phyloP scores from a whole-genome alignment of 2,888 invertebrate genomes.

The Mythimna pallens region DNA sequence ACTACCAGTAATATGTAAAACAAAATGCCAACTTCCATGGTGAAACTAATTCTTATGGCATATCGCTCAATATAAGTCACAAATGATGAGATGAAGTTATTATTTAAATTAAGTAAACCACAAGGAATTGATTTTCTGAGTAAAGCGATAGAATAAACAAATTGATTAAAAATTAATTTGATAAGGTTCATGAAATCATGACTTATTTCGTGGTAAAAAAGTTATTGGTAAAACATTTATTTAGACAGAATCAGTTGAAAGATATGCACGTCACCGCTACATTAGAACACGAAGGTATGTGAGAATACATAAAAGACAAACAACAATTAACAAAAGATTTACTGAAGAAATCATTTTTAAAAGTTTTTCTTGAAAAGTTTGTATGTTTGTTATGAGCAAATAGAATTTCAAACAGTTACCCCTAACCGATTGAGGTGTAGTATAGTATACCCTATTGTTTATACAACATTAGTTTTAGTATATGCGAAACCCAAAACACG shows the following conservation, averaged over 20 bases:
- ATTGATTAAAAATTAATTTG: conserved; percentile 18
- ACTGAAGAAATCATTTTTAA: too few relatives aligned
- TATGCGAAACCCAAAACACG: too few relatives aligned
- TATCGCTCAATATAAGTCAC: conserved; percentile 4
- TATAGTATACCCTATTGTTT: too few relatives aligned
- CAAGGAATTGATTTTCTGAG: conserved; percentile 18
- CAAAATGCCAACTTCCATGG: conserved; percentile 4
- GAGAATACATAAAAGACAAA: not conserved
- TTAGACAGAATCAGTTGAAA: not conserved
- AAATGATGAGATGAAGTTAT: conserved; percentile 1
- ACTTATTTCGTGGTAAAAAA: not conserved
- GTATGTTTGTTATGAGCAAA: too few relatives aligned
- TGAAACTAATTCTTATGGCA: not conserved
- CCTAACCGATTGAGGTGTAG: too few relatives aligned
- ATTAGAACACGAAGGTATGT: not conserved
- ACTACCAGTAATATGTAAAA: conserved; percentile 3
- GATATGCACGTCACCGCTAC: not conserved
- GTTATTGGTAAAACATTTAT: not conserved
- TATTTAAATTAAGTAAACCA: conserved; percentile 3
- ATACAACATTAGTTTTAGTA: too few relatives aligned
- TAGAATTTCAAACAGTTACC: too few relatives aligned
- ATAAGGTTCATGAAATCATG: not conserved
- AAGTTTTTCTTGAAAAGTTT: too few relatives aligned
- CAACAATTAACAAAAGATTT: too few relatives aligned
- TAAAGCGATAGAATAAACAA: not conserved